phyloP scores from a whole-genome alignment of 2,113 vertebrate species.

The Rhagologus leucostigma region DNA sequence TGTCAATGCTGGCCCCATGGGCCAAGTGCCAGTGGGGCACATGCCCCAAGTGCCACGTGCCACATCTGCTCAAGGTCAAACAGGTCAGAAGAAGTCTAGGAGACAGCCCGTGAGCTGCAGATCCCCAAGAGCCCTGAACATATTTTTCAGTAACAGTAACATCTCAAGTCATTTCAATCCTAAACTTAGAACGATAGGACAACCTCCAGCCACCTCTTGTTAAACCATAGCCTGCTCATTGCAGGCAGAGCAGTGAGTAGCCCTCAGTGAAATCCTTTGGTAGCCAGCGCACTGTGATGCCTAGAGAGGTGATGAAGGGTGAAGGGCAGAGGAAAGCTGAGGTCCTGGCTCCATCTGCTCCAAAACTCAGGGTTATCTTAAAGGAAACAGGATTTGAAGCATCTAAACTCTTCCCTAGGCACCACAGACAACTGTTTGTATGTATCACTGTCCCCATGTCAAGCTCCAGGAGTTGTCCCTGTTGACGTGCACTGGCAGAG shows the following conservation, averaged over 20 bases:
- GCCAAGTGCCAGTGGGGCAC: too few relatives aligned
- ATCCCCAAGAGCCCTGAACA: not conserved
- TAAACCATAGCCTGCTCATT: not conserved
- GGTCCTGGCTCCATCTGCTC: not conserved
- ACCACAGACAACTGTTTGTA: not conserved
- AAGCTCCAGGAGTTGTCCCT: not conserved
- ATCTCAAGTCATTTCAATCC: not conserved
- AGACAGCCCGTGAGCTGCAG: not conserved
- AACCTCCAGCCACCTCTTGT: not conserved
- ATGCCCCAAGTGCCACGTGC: too few relatives aligned
- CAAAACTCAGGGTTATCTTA: not conserved
- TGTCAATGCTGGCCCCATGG: rapidly evolving
- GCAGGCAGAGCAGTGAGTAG: not conserved
- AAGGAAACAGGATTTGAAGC: not conserved
- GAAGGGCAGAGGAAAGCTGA: not conserved
- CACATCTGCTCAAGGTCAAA: not conserved
- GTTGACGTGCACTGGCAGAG: not conserved
- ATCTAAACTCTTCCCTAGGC: not conserved
- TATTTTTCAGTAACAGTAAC: not conserved
- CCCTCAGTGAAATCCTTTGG: not conserved
- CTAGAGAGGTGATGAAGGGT: not conserved
- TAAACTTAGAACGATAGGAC: not conserved
- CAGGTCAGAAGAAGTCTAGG: not conserved
- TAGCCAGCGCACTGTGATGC: not conserved
- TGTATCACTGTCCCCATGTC: not conserved